Base-by-base conservation (phyloP, 1,140 invertebrate species). In the Meloidogyne chitwoodi region DNA sequence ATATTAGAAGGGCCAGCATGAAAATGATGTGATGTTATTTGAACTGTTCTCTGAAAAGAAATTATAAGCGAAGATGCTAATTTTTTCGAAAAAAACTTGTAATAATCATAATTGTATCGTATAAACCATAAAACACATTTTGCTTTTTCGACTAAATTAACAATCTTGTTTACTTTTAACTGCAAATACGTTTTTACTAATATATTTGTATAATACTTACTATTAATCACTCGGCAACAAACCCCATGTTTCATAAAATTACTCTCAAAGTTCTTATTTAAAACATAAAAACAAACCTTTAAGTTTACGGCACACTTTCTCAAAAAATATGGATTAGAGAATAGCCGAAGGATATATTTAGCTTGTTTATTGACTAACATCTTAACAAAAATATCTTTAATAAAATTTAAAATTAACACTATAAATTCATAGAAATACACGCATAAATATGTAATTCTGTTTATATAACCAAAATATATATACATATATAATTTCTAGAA, bases 21-120 rank as follows among this genome's bases (percentile, higher is more conserved):
- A 26, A 73, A 73, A 61, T 63, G 56, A n/a, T 64, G 56, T 92
- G 93, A 87, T 6, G 48, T n/a, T 56, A n/a, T 56, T 56, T 56
- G 19, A 56, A 56, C 6, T n/a, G 48, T 56, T 56, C 48, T 56
- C 48, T 56, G 4, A 56, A 56, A 56, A 56, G 10, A 38, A 38
- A 38, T 6, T 38, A 10, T 8, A 38, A 38, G 34, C 8, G 34
- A 38, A 38, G 8, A n/a, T n/a, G n/a, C n/a, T n/a, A n/a, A n/a
- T n/a, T n/a, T n/a, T n/a, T n/a, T n/a, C n/a, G n/a, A n/a, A n/a
- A n/a, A n/a, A n/a, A n/a, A n/a, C n/a, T n/a, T n/a, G n/a, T n/a
- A n/a, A n/a, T n/a, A n/a, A n/a, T n/a, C n/a, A n/a, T n/a, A n/a
- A n/a, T n/a, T n/a, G n/a, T n/a, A n/a, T n/a, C n/a, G n/a, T n/a